Evolutionary conservation across 2,113 vertebrate genomes (phyloP).

Genomic region (Antennarius striatus): DNA sequence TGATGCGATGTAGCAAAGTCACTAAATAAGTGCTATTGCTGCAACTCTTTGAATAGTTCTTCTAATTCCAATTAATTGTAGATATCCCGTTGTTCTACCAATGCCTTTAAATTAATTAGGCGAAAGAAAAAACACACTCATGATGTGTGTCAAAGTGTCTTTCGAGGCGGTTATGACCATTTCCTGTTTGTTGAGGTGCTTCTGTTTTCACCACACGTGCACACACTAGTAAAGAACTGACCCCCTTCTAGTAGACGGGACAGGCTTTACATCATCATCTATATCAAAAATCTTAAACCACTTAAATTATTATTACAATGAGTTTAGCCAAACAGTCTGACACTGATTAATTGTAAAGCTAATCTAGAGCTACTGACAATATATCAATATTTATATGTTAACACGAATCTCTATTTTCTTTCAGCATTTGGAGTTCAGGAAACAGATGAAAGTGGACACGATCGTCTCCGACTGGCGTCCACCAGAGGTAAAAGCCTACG

Average conservation of each 20-base stretch:
- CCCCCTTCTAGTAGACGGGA: slow-evolving; percentile 37
- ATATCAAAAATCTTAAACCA: slow-evolving; percentile 31
- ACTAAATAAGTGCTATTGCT: too few species aligned
- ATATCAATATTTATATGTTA: too few species aligned
- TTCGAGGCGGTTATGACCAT: too few species aligned
- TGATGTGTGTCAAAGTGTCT: too few species aligned
- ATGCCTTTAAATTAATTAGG: too few species aligned
- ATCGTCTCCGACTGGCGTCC: slow-evolving; percentile 84
- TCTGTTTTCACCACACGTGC: neutral
- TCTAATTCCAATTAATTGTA: too few species aligned
- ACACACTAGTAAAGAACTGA: slow-evolving; percentile 8
- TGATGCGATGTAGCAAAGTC: too few species aligned
- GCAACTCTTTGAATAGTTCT: too few species aligned
- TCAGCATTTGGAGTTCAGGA: slow-evolving; percentile 91
- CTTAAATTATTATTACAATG: slow-evolving; percentile 28
- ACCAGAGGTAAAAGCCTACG: slow-evolving; percentile 84
- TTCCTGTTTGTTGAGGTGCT: too few species aligned
- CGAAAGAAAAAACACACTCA: too few species aligned
- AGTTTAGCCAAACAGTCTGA: neutral
- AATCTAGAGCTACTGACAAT: too few species aligned
- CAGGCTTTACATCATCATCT: slow-evolving; percentile 11
- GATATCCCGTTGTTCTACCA: too few species aligned
- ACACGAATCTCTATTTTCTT: slow-evolving; percentile 15
- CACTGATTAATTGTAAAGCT: neutral
- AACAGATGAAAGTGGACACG: slow-evolving; percentile 84